Percentiles rank a stretch among this genome's conserved stretches.
Evolutionary conservation across 2,113 vertebrate genomes (phyloP).

Genomic region (Mixornis gularis): DNA sequence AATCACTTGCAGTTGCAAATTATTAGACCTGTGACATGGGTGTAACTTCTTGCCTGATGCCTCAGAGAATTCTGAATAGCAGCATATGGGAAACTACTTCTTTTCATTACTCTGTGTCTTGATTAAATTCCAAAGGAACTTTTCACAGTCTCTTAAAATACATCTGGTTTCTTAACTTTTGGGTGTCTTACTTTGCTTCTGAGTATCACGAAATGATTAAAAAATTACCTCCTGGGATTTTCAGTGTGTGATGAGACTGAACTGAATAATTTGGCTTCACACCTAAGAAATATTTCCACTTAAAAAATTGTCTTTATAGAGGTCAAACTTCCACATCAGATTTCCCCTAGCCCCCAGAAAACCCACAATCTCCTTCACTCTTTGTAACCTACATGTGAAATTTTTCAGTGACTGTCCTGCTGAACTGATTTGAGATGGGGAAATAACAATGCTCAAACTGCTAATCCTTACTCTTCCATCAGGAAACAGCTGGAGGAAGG

Average conservation of each 20-base stretch:
- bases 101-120: constrained; percentile 24
- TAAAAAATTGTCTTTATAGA: background rate
- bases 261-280: background rate
- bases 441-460: background rate
- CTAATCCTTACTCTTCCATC: background rate
- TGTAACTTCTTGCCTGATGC: background rate
- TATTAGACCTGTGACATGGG: background rate
- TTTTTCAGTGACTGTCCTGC: background rate
- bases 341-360: background rate
- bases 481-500: background rate
- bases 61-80: background rate
- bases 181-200: background rate
- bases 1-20: background rate
- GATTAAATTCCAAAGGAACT: constrained; percentile 43
- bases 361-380: background rate
- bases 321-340: background rate
- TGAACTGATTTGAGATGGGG: background rate
- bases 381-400: background rate
- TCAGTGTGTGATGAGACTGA: background rate
- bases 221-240: background rate
- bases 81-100: background rate
- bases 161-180: constrained; percentile 22
- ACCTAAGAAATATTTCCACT: background rate
- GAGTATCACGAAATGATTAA: background rate
- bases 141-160: constrained; percentile 18